phyloP scores from a whole-genome alignment of 2,888 invertebrate genomes.

The Tipula helvola region DNA sequence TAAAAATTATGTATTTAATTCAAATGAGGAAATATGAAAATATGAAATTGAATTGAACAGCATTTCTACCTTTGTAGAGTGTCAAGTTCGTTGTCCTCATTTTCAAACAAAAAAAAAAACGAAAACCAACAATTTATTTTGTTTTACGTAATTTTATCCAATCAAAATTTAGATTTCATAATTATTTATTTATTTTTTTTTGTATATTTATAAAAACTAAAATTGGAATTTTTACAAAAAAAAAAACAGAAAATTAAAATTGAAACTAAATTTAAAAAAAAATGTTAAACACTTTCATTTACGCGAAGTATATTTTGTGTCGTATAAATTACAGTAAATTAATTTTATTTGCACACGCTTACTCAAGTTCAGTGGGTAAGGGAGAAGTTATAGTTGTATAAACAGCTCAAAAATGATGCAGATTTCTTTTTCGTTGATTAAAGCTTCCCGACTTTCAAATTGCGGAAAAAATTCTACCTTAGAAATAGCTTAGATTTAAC shows the following conservation, averaged over 20 bases:
- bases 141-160: neutral
- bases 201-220: neutral
- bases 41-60: neutral
- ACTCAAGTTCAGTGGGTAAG: neutral
- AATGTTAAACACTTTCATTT: neutral
- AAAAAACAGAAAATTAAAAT: neutral
- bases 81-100: constrained; percentile 4
- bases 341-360: neutral
- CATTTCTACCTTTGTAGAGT: neutral
- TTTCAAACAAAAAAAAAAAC: neutral
- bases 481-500: too few species aligned
- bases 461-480: too few species aligned
- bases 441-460: too few species aligned
- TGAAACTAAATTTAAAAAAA: neutral
- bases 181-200: neutral
- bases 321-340: neutral
- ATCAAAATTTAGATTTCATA: neutral
- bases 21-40: neutral
- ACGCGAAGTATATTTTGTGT: neutral
- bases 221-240: neutral
- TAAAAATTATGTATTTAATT: neutral
- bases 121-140: neutral
- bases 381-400: too few species aligned
- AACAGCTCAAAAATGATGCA: too few species aligned
- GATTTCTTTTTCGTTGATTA: too few species aligned